Percentiles rank a stretch among this genome's conserved stretches.
phyloP scores from a whole-genome alignment of 2,113 vertebrate species.

The Arvicanthis niloticus region DNA sequence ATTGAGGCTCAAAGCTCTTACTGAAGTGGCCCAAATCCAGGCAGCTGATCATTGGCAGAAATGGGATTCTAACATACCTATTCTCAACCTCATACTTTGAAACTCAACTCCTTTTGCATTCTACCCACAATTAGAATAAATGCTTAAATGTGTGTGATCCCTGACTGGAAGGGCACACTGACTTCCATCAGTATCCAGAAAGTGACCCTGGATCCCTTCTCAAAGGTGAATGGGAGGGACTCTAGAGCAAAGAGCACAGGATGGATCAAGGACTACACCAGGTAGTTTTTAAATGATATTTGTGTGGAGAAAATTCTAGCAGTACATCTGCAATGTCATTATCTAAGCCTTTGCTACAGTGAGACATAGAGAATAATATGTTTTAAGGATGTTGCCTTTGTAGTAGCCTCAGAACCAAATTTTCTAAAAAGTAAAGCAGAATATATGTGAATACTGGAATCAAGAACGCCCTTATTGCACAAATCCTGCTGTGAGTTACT shows the following conservation, averaged over 20 bases:
- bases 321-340: constrained; percentile 69
- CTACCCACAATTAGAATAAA: neutral
- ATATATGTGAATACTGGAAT: constrained; percentile 68
- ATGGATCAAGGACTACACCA: constrained; percentile 37
- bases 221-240: constrained; percentile 18
- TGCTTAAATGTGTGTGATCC: constrained; percentile 4
- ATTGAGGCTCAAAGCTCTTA: neutral
- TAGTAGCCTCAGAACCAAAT: constrained; percentile 74
- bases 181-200: neutral
- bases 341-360: constrained; percentile 62
- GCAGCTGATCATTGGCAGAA: neutral
- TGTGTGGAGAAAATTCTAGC: constrained; percentile 65
- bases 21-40: constrained; percentile 27
- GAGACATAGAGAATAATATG: constrained; percentile 58
- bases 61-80: neutral
- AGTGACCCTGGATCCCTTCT: neutral
- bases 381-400: constrained; percentile 62
- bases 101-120: neutral
- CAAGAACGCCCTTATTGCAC: neutral
- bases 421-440: constrained; percentile 65
- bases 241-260: constrained; percentile 14
- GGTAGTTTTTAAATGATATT: constrained; percentile 58
- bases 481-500: constrained; percentile 56
- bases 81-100: neutral
- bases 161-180: neutral